Percentiles rank a stretch among this genome's conserved stretches.
These are phyloP conservation scores for Pocillopora damicornis DNA, from an alignment of 64 coral and sea anemone species.

Conservation along the genomic window DNA sequence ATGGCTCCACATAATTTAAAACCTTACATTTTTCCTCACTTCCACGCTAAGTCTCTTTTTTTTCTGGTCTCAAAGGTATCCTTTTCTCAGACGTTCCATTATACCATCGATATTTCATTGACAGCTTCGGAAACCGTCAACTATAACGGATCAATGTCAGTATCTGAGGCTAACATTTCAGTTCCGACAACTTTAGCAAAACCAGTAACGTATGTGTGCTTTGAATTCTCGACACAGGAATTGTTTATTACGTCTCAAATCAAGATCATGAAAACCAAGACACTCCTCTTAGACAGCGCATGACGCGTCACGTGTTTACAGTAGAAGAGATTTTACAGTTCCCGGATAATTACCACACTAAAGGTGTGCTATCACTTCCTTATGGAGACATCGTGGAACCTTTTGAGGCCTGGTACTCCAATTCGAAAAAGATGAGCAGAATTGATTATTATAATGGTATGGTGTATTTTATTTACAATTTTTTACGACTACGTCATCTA, in stretches of 20 bases:
- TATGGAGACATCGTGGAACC: constrained; percentile 98
- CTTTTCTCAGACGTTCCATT: too few species aligned
- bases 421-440: constrained; percentile 88
- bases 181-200: too few species aligned
- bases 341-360: constrained; percentile 86
- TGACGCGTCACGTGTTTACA: constrained; percentile 32
- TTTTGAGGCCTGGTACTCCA: constrained; percentile 98
- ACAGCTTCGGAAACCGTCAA: too few species aligned
- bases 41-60: too few species aligned
- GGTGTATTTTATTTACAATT: background rate
- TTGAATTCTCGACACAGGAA: background rate
- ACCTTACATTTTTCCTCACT: too few species aligned
- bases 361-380: constrained; percentile 83
- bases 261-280: constrained; percentile 15
- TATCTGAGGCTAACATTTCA: too few species aligned
- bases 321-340: constrained; percentile 50
- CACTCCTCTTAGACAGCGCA: constrained; percentile 6
- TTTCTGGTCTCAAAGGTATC: too few species aligned
- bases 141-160: too few species aligned
- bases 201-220: too few species aligned
- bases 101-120: too few species aligned
- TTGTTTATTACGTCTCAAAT: constrained; percentile 17
- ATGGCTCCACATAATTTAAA: too few species aligned
- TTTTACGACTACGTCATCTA: too few species aligned
- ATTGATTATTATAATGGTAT: constrained; percentile 97